These are phyloP conservation scores for Channallabes apus DNA, from an alignment of 2,797 vertebrate genomes.

Conservation along the genomic window DNA sequence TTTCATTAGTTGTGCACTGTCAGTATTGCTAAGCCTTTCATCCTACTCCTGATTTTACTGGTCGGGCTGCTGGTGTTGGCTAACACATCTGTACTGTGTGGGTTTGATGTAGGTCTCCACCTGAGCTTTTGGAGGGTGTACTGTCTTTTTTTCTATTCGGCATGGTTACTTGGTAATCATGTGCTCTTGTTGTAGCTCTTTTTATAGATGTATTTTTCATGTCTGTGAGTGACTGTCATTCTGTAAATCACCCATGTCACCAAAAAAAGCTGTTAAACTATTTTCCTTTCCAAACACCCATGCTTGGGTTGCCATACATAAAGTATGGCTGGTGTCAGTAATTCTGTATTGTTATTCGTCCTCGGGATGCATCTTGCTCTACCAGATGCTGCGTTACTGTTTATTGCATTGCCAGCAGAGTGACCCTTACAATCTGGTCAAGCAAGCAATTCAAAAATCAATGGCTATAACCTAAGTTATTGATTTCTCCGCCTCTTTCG, in stretches of 20 bases:
- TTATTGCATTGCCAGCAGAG: slow-evolving; percentile 22
- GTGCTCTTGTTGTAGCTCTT: background rate
- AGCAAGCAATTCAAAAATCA: slow-evolving; percentile 24
- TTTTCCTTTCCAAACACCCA: background rate
- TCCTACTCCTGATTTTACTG: slow-evolving; percentile 17
- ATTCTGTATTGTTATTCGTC: background rate
- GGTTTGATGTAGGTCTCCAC: slow-evolving; percentile 12
- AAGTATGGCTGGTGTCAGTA: background rate
- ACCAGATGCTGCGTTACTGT: background rate
- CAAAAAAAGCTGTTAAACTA: background rate
- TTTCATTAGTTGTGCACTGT: slow-evolving; percentile 24
- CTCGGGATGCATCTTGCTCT: background rate
- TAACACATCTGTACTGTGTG: background rate
- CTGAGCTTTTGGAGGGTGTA: background rate
- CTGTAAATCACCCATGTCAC: background rate
- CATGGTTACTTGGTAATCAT: background rate
- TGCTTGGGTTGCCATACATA: background rate
- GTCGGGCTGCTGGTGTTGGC: slow-evolving; percentile 23
- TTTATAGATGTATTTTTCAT: background rate
- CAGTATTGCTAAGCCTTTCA: slow-evolving; percentile 26
- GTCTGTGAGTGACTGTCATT: background rate
- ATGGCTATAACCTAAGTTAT: slow-evolving; percentile 24
- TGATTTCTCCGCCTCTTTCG: slow-evolving; percentile 22
- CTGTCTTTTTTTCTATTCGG: background rate
- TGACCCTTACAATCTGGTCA: slow-evolving; percentile 23